Base-by-base conservation (phyloP, 1,140 invertebrate genomes). In the Sycobia sp. region DNA sequence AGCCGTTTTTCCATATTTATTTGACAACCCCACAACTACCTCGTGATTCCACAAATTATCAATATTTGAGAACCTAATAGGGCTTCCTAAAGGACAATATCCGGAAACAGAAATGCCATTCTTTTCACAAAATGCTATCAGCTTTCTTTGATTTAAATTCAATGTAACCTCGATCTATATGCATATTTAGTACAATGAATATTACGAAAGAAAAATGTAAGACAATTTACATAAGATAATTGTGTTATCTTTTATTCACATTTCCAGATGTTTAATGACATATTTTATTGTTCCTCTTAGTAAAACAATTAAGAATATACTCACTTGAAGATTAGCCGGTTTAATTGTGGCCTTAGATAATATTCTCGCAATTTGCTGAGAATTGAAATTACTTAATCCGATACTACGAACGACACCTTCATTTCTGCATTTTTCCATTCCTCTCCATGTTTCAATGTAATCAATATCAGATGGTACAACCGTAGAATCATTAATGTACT, bases 311-410 rank as follows among this genome's bases (percentile, higher is more conserved):
- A 22, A 25, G 9, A 9, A 38, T 39, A 1, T 58, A 72, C 73
- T 44, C 54, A 72, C 73, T 44, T 95, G 94, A 72, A 92, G 88
- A 8, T 86, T 88, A 4, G 88, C 88, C 1, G 95, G 95, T 57
- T 87, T 88, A 22, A 96, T 87, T 46, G 80, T 86, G 0, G 87
- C 87, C n/a, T 78, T 79, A n/a, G 86, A 77, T 3, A 96, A 69
- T 5, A 98, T 71, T 22, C 91, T 82, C 22, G 88, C 83, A 9
- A 96, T 86, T 82, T 98, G 96, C 46, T 86, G 80, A 27, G 85
- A 87, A 76, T 94, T 97, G 73, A 97, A 97, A 77, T 97, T 98
- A 25, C 93, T 96, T 1, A 97, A 60, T 0, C 96, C 96, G 70
- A 98, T 93, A 56, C 90, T 89, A 43, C 83, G 87, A 0, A 86